Base-by-base conservation (phyloP, 2,113 vertebrate species). In the Eolophus roseicapilla region DNA sequence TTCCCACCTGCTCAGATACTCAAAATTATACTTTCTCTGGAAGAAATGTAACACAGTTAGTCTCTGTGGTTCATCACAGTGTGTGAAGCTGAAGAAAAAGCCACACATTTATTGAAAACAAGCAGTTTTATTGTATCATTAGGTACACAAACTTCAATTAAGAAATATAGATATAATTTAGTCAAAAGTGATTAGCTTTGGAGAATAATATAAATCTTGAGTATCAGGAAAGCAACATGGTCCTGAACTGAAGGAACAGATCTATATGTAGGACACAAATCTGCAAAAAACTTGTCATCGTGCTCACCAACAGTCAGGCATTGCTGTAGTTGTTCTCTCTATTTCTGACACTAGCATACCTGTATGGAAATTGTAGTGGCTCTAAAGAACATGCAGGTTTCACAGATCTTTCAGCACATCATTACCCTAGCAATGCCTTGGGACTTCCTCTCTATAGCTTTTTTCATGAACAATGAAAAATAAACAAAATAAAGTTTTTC, bases 351-450 rank as follows among this genome's bases (percentile, higher is more conserved):
- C 16, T 4, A 17, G 18, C 53, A 19, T 41, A 49, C 19, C 43
- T 7, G 6, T 6, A 5, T 3, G 14, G 17, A 12, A 52, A 12
- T 4, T 11, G 33, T 2, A 41, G 41, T 2, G 5, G 64, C 81
- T 77, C 15, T 9, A 15, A 35, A 11, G n/a, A 29, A 20, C 27
- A 19, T 0, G 11, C 37, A 20, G 17, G 27, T 35, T 7, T 55
- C 37, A 15, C 28, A 8, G 19, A 25, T 11, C 41, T 52, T 47
- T 3, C 55, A 28, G 68, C 53, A 15, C 19, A 12, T 10, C 21
- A 3, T 9, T 29, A 9, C 44, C 55, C 35, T 21, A 10, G 27
- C 18, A 6, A 24, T 9, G 24, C 7, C 16, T 50, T 3, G 2
- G 19, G 23, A 44, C 24, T 16, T 59, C 11, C 31, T 23, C 18